Conservation (phyloP, 2,797 vertebrate genomes). For the Xenopus petersii region DNA sequence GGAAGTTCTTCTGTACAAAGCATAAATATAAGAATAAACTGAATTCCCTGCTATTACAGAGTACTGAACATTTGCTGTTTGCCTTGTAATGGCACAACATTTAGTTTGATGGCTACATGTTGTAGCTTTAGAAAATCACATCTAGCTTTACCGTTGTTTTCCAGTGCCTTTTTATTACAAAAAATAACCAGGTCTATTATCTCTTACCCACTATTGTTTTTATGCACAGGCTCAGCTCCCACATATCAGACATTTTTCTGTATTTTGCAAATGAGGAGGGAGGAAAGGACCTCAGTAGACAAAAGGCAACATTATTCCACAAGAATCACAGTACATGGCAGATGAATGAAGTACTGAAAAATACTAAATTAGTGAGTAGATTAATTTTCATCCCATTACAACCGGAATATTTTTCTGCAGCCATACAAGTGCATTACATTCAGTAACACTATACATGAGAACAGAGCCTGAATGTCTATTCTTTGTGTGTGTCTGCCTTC, state of each 20-base stretch:
- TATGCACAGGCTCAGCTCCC: constrained; percentile 54
- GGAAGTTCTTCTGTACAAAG: too few relatives aligned
- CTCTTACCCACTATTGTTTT: constrained; percentile 18
- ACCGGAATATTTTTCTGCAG: constrained; percentile 67
- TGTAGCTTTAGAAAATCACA: too few relatives aligned
- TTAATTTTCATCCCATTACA: constrained; percentile 84
- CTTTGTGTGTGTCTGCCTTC: neutral
- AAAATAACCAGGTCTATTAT: constrained; percentile 20
- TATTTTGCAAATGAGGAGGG: constrained; percentile 64
- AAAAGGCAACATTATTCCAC: constrained; percentile 94
- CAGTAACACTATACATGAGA: constrained; percentile 6
- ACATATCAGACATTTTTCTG: constrained; percentile 80
- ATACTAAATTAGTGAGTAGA: constrained; percentile 74
- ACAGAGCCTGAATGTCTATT: neutral
- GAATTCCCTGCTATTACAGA: too few relatives aligned
- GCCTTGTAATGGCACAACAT: too few relatives aligned
- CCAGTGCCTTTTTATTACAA: neutral
- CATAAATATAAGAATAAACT: too few relatives aligned
- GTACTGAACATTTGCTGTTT: too few relatives aligned
- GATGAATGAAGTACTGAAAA: constrained; percentile 97
- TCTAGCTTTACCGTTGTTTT: too few relatives aligned
- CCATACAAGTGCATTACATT: constrained; percentile 6
- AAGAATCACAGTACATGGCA: constrained; percentile 71
- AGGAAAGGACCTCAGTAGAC: constrained; percentile 73
- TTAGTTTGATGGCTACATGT: too few relatives aligned